Conservation (phyloP, 2,888 invertebrate species). For the Horisme vitalbata region DNA sequence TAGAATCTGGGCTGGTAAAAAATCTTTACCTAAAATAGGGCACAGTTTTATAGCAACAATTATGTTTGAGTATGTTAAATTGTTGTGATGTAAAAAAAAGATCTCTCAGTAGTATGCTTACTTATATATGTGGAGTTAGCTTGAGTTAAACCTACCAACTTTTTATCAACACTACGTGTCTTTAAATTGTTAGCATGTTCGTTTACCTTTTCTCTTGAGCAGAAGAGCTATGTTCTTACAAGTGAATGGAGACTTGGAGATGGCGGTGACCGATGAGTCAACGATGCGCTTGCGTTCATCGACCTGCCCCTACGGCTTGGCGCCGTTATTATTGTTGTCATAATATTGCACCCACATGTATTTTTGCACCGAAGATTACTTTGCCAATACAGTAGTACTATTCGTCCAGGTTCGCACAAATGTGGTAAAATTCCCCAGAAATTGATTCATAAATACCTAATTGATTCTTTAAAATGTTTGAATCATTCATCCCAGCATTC, state of each 20-base stretch:
- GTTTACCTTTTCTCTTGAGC: conserved; percentile 39
- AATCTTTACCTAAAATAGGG: too few relatives aligned
- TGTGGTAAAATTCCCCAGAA: conserved; percentile 2
- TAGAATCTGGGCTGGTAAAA: too few relatives aligned
- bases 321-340: conserved; percentile 55
- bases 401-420: conserved; percentile 2
- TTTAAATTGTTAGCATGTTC: conserved; percentile 40
- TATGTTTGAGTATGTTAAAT: too few relatives aligned
- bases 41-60: too few relatives aligned
- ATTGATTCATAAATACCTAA: neutral
- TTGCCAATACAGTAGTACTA: conserved; percentile 1
- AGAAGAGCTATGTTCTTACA: conserved; percentile 20
- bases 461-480: conserved; percentile 19
- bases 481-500: conserved; percentile 48
- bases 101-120: too few relatives aligned
- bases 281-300: conserved; percentile 60
- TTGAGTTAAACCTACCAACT: conserved; percentile 39
- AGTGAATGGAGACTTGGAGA: conserved; percentile 45
- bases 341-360: conserved; percentile 43
- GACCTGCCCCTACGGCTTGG: conserved; percentile 62
- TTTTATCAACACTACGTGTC: conserved; percentile 50
- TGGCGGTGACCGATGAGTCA: conserved; percentile 63
- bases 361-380: conserved; percentile 20
- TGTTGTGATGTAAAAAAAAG: too few relatives aligned
- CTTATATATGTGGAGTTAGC: conserved; percentile 42